These are phyloP conservation scores for Sussaba pulchella DNA, from an alignment of 2,888 invertebrate species.

Conservation along the genomic window DNA sequence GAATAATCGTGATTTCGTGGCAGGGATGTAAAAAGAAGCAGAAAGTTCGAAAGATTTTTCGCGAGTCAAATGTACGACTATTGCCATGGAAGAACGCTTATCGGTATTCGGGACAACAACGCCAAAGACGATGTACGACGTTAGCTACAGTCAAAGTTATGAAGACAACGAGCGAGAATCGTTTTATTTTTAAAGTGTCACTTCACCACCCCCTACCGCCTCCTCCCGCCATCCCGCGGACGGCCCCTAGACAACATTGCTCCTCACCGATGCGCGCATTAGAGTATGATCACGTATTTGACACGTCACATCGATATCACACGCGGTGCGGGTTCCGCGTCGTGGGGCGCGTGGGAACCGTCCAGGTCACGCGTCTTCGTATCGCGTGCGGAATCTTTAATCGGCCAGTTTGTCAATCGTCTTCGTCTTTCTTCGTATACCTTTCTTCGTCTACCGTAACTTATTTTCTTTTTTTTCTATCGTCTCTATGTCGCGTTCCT, in stretches of 20 bases:
- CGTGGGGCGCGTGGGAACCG: slow-evolving; percentile 81
- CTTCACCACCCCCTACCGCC: slow-evolving; percentile 22
- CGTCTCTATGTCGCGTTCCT: slow-evolving; percentile 25
- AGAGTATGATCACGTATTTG: slow-evolving; percentile 82
- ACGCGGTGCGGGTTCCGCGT: slow-evolving; percentile 76
- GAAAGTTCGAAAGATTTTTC: slow-evolving; percentile 59
- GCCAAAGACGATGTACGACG: slow-evolving; percentile 24
- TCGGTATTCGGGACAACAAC: slow-evolving; percentile 61
- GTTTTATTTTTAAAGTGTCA: slow-evolving; percentile 75
- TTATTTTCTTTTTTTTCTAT: slow-evolving; percentile 7
- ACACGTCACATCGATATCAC: slow-evolving; percentile 79
- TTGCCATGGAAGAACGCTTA: slow-evolving; percentile 17
- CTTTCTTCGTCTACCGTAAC: slow-evolving; percentile 26
- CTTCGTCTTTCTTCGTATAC: slow-evolving; percentile 47
- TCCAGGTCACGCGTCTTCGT: slow-evolving; percentile 81
- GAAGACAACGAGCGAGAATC: slow-evolving; percentile 66
- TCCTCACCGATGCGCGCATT: slow-evolving; percentile 71
- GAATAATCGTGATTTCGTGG: slow-evolving; percentile 1
- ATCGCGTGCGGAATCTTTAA: slow-evolving; percentile 81
- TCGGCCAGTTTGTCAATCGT: slow-evolving; percentile 68
- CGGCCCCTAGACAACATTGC: too few species aligned
- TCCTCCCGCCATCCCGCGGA: too few species aligned
- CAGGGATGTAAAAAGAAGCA: slow-evolving; percentile 60
- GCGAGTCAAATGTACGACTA: slow-evolving; percentile 12
- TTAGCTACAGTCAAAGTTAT: slow-evolving; percentile 43